phyloP scores from a whole-genome alignment of 2,113 vertebrate genomes.

The Propithecus coquereli region DNA sequence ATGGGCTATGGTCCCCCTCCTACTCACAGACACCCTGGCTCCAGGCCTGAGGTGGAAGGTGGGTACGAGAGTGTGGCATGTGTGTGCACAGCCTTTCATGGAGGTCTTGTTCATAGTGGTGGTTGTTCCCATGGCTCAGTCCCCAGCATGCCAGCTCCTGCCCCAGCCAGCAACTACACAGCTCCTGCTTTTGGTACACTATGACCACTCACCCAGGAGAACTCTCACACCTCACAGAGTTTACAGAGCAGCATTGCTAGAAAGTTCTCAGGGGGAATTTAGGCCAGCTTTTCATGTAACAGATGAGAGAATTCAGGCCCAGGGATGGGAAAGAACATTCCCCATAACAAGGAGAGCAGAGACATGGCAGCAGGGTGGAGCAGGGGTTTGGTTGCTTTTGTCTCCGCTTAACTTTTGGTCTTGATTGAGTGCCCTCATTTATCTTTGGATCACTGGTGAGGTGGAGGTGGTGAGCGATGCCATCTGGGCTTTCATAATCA shows the following conservation, averaged over 20 bases:
- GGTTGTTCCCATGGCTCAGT: not conserved
- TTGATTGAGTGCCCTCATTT: not conserved
- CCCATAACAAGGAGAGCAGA: not conserved
- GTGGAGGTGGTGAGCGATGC: not conserved
- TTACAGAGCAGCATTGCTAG: not conserved
- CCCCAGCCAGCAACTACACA: not conserved
- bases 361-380: not conserved
- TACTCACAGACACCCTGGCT: not conserved
- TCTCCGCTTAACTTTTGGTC: not conserved
- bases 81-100: not conserved
- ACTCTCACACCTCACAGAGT: not conserved
- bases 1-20: not conserved
- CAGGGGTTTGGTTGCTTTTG: not conserved
- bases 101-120: not conserved
- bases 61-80: not conserved
- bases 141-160: not conserved
- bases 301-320: not conserved
- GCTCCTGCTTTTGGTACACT: not conserved
- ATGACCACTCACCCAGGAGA: not conserved
- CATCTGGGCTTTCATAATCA: not conserved
- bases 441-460: not conserved
- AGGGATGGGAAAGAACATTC: not conserved
- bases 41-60: not conserved
- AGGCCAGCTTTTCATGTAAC: not conserved
- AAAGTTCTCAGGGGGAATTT: not conserved